These are phyloP conservation scores for Xylocampa areola DNA, from an alignment of 2,888 invertebrate species.

Conservation along the genomic window DNA sequence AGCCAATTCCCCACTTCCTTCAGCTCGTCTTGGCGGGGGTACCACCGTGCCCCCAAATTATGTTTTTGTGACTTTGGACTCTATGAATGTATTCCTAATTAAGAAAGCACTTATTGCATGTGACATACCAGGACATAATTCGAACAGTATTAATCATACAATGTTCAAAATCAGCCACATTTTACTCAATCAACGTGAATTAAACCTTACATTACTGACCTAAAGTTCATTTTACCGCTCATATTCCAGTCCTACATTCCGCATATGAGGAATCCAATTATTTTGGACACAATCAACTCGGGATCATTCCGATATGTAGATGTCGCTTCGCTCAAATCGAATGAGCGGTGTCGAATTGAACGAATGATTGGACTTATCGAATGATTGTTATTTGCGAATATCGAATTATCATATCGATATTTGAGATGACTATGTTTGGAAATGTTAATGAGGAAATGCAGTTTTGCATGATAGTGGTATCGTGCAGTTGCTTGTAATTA, in stretches of 20 bases:
- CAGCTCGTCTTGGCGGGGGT: too few relatives aligned
- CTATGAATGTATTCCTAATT: too few relatives aligned
- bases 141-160: constrained; percentile 64
- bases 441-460: constrained; percentile 29
- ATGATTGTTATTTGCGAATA: constrained; percentile 55
- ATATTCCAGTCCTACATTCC: constrained; percentile 16
- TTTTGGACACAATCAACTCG: constrained; percentile 79
- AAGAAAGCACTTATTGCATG: too few relatives aligned
- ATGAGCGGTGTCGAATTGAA: constrained; percentile 57
- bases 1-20: too few relatives aligned
- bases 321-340: constrained; percentile 54
- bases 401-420: constrained; percentile 53
- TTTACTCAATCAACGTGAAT: constrained; percentile 7
- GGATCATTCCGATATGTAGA: constrained; percentile 66
- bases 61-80: too few relatives aligned
- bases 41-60: too few relatives aligned
- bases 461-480: constrained; percentile 11
- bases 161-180: constrained; percentile 52
- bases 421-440: constrained; percentile 24
- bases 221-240: constrained; percentile 16
- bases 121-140: constrained; percentile 59
- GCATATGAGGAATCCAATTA: constrained; percentile 78
- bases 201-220: background rate
- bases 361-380: constrained; percentile 62
- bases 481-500: background rate